phyloP scores from a whole-genome alignment of 2,888 invertebrate genomes.

The Lasioglossum pauxillum region DNA sequence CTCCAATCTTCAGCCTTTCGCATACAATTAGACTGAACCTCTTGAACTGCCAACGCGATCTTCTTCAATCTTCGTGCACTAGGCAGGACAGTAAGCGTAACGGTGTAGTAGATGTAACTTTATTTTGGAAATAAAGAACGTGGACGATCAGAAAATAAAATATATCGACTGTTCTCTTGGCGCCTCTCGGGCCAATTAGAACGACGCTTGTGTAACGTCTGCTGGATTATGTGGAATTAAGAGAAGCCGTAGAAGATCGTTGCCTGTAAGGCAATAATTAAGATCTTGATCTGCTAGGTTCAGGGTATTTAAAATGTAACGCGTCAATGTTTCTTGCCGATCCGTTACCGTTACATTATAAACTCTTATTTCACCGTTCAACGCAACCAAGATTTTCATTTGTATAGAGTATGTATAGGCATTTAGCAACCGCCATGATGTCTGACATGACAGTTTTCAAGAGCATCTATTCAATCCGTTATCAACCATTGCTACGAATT shows the following conservation, averaged over 20 bases:
- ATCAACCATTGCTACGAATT: not conserved
- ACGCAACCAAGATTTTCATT: not conserved
- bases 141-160: not conserved
- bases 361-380: not conserved
- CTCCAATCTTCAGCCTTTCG: not conserved
- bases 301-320: not conserved
- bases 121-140: not conserved
- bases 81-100: too few species aligned
- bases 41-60: too few species aligned
- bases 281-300: not conserved
- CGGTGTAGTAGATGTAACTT: not conserved
- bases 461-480: not conserved
- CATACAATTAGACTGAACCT: not conserved
- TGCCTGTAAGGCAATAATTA: not conserved
- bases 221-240: not conserved
- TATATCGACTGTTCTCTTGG: not conserved
- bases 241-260: not conserved
- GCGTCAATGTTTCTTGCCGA: not conserved
- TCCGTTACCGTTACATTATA: too few species aligned
- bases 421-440: not conserved
- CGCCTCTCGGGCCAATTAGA: not conserved
- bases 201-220: not conserved
- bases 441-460: not conserved
- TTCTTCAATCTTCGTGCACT: too few species aligned
- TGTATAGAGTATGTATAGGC: not conserved